Percentiles rank a stretch among this genome's conserved stretches.
phyloP scores from a whole-genome alignment of 2,888 invertebrate genomes.

The Adelognathus sp. region DNA sequence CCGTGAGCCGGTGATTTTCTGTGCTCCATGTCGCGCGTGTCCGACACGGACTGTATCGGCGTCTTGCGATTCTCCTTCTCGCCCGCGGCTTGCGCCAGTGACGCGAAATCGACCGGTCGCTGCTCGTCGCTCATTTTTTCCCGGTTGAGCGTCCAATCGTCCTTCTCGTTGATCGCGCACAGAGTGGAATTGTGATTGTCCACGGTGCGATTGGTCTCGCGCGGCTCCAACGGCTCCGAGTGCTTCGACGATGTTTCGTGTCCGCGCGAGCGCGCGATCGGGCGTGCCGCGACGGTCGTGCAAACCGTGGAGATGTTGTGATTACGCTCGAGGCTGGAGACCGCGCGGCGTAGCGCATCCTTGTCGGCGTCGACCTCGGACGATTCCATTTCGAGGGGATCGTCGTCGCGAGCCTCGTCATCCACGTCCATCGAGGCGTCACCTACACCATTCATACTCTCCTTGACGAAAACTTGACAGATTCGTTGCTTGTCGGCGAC shows the following conservation, averaged over 20 bases:
- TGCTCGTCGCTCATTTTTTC: constrained; percentile 44
- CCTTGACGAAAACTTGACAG: constrained; percentile 57
- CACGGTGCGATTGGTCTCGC: constrained; percentile 45
- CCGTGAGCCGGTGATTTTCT: constrained; percentile 68
- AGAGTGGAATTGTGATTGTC: constrained; percentile 34
- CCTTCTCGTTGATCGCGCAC: constrained; percentile 42
- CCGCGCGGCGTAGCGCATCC: constrained; percentile 4
- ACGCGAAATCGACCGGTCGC: constrained; percentile 42
- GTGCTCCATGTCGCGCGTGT: constrained; percentile 65
- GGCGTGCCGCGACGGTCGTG: constrained; percentile 19
- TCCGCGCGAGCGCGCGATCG: constrained; percentile 6
- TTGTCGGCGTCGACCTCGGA: constrained; percentile 35
- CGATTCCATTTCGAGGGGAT: constrained; percentile 53
- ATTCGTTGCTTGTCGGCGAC: constrained; percentile 49
- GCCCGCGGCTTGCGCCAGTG: constrained; percentile 30
- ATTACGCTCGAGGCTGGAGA: constrained; percentile 31
- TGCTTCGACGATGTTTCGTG: constrained; percentile 42
- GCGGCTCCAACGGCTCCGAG: constrained; percentile 52
- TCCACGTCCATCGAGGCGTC: constrained; percentile 34
- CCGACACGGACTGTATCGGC: constrained; percentile 48
- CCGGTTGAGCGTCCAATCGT: constrained; percentile 49
- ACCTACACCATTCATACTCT: constrained; percentile 20
- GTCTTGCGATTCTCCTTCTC: constrained; percentile 57
- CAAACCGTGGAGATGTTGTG: constrained; percentile 24
- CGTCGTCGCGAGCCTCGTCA: constrained; percentile 41